Percentiles rank a stretch among this genome's conserved stretches.
Conservation (phyloP, 2,113 vertebrate genomes). For the Mustelus asterias region DNA sequence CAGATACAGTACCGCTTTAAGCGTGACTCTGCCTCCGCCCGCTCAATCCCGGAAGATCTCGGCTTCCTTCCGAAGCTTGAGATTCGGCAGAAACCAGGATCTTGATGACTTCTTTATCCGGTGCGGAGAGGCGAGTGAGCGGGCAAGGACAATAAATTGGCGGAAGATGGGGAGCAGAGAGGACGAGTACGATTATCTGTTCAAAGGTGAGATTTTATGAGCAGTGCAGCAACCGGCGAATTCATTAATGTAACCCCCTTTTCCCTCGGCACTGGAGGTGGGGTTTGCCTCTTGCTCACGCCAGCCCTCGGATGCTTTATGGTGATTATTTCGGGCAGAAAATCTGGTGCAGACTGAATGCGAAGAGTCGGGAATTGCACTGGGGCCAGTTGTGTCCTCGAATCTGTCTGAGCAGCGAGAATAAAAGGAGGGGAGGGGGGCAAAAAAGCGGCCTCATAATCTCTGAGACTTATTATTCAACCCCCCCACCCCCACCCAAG, state of each 20-base stretch:
- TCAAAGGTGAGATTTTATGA: slow-evolving; percentile 54
- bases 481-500: background rate
- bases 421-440: background rate
- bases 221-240: too few relatives aligned
- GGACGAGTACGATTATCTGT: slow-evolving; percentile 67
- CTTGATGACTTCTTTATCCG: slow-evolving; percentile 24
- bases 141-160: background rate
- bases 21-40: background rate
- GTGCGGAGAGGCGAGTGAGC: background rate
- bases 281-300: background rate
- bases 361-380: background rate
- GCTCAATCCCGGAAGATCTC: slow-evolving; percentile 31
- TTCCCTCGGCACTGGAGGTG: too few relatives aligned
- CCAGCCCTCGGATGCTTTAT: background rate
- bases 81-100: background rate
- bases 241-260: background rate
- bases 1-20: background rate
- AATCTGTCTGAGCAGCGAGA: background rate
- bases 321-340: background rate
- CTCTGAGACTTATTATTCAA: background rate
- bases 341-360: background rate
- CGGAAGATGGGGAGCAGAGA: slow-evolving; percentile 63
- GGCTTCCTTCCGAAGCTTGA: slow-evolving; percentile 8
- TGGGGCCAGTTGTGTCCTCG: background rate
- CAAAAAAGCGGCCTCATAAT: background rate